phyloP scores from a whole-genome alignment of 2,888 invertebrate species.

The Dryomyza anilis region DNA sequence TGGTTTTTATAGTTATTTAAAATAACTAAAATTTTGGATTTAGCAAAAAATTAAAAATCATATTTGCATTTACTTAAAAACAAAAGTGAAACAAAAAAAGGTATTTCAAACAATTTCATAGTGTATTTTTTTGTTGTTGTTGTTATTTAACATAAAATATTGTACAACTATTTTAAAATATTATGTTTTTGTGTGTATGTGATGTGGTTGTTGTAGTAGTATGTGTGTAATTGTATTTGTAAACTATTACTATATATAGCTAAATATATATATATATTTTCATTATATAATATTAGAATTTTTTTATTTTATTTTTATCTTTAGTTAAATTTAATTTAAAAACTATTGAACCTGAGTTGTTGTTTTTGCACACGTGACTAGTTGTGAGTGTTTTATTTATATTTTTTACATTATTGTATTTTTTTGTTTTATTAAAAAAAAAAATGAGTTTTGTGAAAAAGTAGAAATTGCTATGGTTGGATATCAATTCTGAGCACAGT shows the following conservation, averaged over 20 bases:
- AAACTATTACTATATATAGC: not conserved
- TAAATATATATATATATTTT: conserved; percentile 1
- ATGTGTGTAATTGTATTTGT: not conserved
- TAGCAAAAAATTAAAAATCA: conserved; percentile 24
- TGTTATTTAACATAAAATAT: conserved; percentile 6
- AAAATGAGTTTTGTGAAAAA: not conserved
- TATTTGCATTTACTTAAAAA: conserved; percentile 7
- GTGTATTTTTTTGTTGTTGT: not conserved
- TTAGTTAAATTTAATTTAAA: conserved; percentile 26
- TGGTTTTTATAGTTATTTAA: conserved; percentile 50
- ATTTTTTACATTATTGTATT: conserved; percentile 3
- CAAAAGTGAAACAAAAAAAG: too few species aligned
- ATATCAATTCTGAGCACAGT: too few species aligned
- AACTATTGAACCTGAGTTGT: conserved; percentile 39
- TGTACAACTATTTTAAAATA: conserved; percentile 1
- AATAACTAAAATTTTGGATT: conserved; percentile 46
- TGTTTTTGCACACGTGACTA: conserved; percentile 36
- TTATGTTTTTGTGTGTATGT: conserved; percentile 1
- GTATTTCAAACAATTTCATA: too few species aligned
- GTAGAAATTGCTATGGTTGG: too few species aligned
- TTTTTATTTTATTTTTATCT: conserved; percentile 13
- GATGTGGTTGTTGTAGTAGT: not conserved
- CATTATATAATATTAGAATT: too few species aligned
- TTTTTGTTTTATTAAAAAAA: not conserved
- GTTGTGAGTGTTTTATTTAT: conserved; percentile 26